Evolutionary conservation across 2,113 vertebrate species (phyloP).

Genomic region (Rhodinocichla rosea): DNA sequence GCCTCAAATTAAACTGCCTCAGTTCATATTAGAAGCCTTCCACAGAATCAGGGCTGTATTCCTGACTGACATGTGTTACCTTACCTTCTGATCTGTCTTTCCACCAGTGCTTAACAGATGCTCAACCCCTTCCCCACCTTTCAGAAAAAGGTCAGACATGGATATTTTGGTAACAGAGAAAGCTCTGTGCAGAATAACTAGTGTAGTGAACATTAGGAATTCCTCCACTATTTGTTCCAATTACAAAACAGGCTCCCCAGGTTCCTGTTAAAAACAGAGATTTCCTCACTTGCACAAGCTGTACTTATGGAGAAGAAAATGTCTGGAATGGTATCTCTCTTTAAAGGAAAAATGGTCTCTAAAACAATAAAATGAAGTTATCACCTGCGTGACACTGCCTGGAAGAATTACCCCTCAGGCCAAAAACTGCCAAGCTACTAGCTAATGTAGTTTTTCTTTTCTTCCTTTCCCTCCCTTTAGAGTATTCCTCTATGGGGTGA

Average conservation of each 20-base stretch:
- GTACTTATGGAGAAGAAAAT: background rate
- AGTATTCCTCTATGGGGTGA: background rate
- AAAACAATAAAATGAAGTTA: background rate
- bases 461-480: background rate
- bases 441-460: background rate
- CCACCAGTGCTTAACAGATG: background rate
- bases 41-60: background rate
- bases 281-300: background rate
- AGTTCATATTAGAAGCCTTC: background rate
- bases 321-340: background rate
- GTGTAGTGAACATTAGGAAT: background rate
- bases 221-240: background rate
- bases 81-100: background rate
- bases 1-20: background rate
- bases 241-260: background rate
- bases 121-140: background rate
- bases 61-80: background rate
- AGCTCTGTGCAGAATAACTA: background rate
- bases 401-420: background rate
- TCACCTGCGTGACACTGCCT: background rate
- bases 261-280: background rate
- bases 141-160: background rate
- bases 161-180: background rate
- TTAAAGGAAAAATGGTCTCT: background rate
- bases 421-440: background rate